Base-by-base conservation (phyloP, 2,888 invertebrate genomes). In the Empis stercorea region DNA sequence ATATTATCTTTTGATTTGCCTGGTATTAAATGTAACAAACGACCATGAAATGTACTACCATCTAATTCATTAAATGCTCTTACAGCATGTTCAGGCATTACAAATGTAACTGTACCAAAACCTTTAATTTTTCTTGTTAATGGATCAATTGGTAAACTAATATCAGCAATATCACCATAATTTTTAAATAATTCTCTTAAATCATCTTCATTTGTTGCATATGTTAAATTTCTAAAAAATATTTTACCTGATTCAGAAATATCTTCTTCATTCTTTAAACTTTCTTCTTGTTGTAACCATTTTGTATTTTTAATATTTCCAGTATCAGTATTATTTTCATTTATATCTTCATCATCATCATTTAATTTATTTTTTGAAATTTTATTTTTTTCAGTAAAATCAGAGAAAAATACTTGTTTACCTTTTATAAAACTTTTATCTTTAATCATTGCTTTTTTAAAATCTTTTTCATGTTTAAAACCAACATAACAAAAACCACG, bases 61-160 rank as follows among this genome's bases (percentile, higher is more conserved):
- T 97, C 97, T 3, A 97, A 71, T 55, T 83, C 83, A 1, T 80
- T 73, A 63, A 83, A 95, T 0, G 99, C 97, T 58, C 78, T 80
- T 0, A 87, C 80, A 0, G 99, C 99, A 68, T 97, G 86, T 63
- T 97, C 96, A 0, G 97, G 94, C 75, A 97, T 83, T 62, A 99
- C 72, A 64, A 81, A 99, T 0, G 93, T 91, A 0, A 97, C 76
- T 0, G 87, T 84, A 0, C 92, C 97, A 67, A 93, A 97, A 1
- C 97, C 68, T 70, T 95, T 95, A 13, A 82, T 76, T 64, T 84
- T 83, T 36, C 92, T 80, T 0, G 86, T 84, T 2, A 78, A 62
- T 46, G 76, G 73, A 65, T 97, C 96, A 47, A 97, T 78, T 0
- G 97, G 95, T 61, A 97, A 73, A 66, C 82, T 83, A 0, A 95